A percentile compares a stretch with the other conserved stretches of the same genome.
Evolutionary conservation across 2,888 invertebrate species (phyloP).

Genomic region (Lasioglossum villosulum): DNA sequence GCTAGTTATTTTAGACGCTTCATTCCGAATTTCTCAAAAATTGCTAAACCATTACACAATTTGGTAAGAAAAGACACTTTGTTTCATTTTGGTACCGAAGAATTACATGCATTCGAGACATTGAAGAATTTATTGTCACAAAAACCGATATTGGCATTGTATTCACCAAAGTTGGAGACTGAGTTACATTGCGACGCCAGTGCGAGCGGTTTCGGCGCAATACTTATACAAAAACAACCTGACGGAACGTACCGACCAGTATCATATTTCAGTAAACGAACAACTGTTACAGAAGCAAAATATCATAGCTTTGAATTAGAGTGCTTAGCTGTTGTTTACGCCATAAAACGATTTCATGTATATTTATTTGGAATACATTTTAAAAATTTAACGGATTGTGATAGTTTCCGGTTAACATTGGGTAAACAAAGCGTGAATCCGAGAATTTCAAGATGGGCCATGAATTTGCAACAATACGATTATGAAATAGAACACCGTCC

Average conservation of each 20-base stretch:
- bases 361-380: slow-evolving; percentile 19
- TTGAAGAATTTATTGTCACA: slow-evolving; percentile 30
- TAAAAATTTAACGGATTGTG: slow-evolving; percentile 24
- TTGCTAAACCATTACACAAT: slow-evolving; percentile 32
- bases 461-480: slow-evolving; percentile 2
- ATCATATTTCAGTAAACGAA: slow-evolving; percentile 24
- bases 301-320: slow-evolving; percentile 30
- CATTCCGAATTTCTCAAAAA: slow-evolving; percentile 53
- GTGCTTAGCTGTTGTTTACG: slow-evolving; percentile 12
- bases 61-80: slow-evolving; percentile 23
- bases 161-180: background rate
- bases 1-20: slow-evolving; percentile 62
- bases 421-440: too few species aligned
- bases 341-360: slow-evolving; percentile 31
- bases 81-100: too few species aligned
- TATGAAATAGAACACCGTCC: slow-evolving; percentile 5
- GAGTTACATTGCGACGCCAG: slow-evolving; percentile 18
- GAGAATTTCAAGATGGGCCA: slow-evolving; percentile 14
- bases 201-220: slow-evolving; percentile 10
- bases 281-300: slow-evolving; percentile 11
- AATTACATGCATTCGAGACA: too few species aligned
- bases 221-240: slow-evolving; percentile 15
- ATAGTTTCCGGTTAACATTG: slow-evolving; percentile 36
- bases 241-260: background rate
- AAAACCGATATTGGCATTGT: slow-evolving; percentile 7